These are phyloP conservation scores for Pseudonaja textilis DNA, from an alignment of 2,113 vertebrate genomes.

Conservation along the genomic window DNA sequence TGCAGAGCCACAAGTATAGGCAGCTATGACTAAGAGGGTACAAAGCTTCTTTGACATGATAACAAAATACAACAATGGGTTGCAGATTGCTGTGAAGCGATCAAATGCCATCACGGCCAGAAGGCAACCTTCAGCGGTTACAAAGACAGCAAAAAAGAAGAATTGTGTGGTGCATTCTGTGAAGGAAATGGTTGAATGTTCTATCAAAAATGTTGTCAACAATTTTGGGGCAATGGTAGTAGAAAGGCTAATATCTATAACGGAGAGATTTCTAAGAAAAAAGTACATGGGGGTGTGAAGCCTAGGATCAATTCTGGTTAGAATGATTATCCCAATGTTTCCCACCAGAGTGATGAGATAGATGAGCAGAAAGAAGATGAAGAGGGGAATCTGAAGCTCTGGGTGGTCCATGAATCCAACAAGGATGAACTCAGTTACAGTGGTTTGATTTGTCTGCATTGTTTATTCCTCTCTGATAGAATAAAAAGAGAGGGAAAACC, in stretches of 20 bases:
- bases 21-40: neutral
- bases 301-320: neutral
- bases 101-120: slow-evolving; percentile 50
- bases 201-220: slow-evolving; percentile 53
- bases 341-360: neutral
- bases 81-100: slow-evolving; percentile 33
- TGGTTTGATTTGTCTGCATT: neutral
- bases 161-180: slow-evolving; percentile 62
- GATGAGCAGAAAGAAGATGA: neutral
- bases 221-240: slow-evolving; percentile 56
- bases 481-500: neutral
- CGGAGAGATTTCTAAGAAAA: slow-evolving; percentile 63
- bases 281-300: slow-evolving; percentile 59
- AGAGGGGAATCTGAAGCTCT: neutral
- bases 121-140: slow-evolving; percentile 62
- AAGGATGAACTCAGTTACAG: neutral
- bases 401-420: slow-evolving; percentile 2
- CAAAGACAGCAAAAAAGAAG: slow-evolving; percentile 63
- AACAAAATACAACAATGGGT: neutral
- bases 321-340: neutral
- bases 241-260: slow-evolving; percentile 62
- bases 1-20: neutral
- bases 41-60: neutral
- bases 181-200: slow-evolving; percentile 55
- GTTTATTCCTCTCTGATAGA: neutral